A percentile compares a stretch with the other conserved stretches of the same genome.
phyloP scores from a whole-genome alignment of 2,797 vertebrate species.

The Cuculus canorus region DNA sequence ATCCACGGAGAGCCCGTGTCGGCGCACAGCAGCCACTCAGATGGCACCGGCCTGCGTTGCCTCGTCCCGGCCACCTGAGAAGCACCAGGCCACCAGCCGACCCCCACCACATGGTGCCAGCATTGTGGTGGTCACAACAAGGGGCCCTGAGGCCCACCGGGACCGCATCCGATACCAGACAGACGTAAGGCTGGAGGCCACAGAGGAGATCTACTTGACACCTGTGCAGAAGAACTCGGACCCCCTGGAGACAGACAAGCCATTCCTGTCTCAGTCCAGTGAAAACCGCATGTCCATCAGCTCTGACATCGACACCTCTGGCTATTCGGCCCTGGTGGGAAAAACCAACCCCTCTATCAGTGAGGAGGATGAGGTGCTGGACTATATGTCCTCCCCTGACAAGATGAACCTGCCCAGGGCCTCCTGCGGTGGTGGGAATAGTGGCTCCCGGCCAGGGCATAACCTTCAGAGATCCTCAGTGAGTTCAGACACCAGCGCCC shows the following conservation, averaged over 20 bases:
- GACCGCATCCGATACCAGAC: conserved; percentile 92
- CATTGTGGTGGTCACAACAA: conserved; percentile 53
- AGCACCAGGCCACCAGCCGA: conserved; percentile 53
- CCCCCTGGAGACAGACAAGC: conserved; percentile 77
- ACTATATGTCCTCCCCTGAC: conserved; percentile 79
- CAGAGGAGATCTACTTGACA: conserved; percentile 95
- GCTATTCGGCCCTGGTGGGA: conserved; percentile 84
- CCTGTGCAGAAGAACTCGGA: conserved; percentile 88
- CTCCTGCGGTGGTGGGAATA: conserved; percentile 52
- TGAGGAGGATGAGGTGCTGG: conserved; percentile 87
- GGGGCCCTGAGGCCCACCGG: conserved; percentile 79
- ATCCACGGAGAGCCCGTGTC: conserved; percentile 90
- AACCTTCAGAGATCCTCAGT: conserved; percentile 84
- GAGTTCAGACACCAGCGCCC: conserved; percentile 91
- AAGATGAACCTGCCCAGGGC: conserved; percentile 63
- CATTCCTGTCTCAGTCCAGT: conserved; percentile 83
- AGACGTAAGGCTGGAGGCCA: conserved; percentile 89
- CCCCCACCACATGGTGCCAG: conserved; percentile 66
- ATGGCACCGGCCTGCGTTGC: conserved; percentile 68
- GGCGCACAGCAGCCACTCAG: conserved; percentile 83
- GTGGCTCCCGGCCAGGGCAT: conserved; percentile 59
- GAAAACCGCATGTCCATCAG: conserved; percentile 95
- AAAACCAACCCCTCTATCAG: conserved; percentile 90
- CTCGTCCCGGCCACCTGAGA: conserved; percentile 58
- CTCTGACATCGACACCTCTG: conserved; percentile 89